Evolutionary conservation across 2,797 vertebrate genomes (phyloP).

Genomic region (Myotis daubentonii): DNA sequence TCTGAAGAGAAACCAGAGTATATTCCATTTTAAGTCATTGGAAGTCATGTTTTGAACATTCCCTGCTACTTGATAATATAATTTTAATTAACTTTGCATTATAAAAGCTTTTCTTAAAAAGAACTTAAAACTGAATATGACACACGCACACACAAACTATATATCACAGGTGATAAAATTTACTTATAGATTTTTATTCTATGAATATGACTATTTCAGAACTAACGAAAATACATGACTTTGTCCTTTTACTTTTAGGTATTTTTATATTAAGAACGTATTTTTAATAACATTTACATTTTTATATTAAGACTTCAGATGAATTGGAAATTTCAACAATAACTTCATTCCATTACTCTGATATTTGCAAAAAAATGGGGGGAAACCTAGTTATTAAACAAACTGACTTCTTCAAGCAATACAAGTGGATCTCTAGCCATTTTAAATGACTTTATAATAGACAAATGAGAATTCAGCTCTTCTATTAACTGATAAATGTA

Average conservation of each 20-base stretch:
- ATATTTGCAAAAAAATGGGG: neutral
- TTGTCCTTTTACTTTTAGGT: neutral
- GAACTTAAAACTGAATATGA: neutral
- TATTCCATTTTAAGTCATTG: too few species aligned
- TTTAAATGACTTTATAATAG: neutral
- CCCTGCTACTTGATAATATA: neutral
- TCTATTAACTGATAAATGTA: neutral
- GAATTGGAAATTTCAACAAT: neutral
- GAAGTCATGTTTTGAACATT: neutral
- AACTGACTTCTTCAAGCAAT: neutral
- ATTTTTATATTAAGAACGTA: constrained; percentile 9
- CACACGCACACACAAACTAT: neutral
- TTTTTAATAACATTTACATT: neutral
- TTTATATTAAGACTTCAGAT: neutral
- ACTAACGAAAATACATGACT: neutral
- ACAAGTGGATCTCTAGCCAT: neutral
- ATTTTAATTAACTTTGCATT: constrained; percentile 28
- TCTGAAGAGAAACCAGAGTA: too few species aligned
- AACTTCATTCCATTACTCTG: neutral
- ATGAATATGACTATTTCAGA: neutral
- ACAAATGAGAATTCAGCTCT: neutral
- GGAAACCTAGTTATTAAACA: neutral
- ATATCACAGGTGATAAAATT: neutral
- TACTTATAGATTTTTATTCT: neutral
- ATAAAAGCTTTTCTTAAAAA: neutral